phyloP scores from a whole-genome alignment of 2,888 invertebrate species.

The Miltochrista miniata region DNA sequence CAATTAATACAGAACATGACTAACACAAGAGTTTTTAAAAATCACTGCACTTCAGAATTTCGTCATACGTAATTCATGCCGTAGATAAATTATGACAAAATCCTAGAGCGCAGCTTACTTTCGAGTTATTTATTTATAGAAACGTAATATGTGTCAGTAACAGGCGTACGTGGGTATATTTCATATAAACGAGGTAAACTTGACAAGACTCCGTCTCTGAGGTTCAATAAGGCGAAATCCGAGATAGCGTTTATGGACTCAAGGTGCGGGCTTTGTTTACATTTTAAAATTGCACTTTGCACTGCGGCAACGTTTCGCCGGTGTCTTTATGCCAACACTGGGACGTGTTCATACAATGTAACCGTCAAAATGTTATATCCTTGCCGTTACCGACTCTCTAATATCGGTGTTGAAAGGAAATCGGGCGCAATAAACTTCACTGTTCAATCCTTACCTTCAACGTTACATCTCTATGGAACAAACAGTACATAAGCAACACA shows the following conservation, averaged over 20 bases:
- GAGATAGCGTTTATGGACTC: conserved; percentile 73
- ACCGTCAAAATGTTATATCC: conserved; percentile 71
- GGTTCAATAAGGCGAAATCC: conserved; percentile 75
- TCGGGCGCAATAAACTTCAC: conserved; percentile 27
- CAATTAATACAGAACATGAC: too few relatives aligned
- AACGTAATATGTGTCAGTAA: conserved; percentile 39
- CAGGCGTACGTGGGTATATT: conserved; percentile 43
- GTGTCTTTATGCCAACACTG: conserved; percentile 70
- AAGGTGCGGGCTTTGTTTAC: conserved; percentile 79
- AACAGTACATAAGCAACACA: conserved; percentile 26
- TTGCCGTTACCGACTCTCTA: conserved; percentile 46
- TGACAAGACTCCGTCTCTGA: conserved; percentile 57
- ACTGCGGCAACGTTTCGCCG: conserved; percentile 68
- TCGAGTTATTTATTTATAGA: conserved; percentile 29
- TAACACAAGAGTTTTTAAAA: not conserved
- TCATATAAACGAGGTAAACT: conserved; percentile 53
- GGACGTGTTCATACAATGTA: conserved; percentile 76
- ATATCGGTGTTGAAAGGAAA: conserved; percentile 34
- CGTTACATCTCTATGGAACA: conserved; percentile 17
- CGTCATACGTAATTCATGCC: conserved; percentile 25
- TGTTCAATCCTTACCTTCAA: conserved; percentile 27
- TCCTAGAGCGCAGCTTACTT: conserved; percentile 26
- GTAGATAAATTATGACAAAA: conserved; percentile 8
- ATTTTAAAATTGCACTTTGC: conserved; percentile 83
- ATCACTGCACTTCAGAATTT: not conserved